Evolutionary conservation across 2,797 vertebrate genomes (phyloP).

Genomic region (Alfaro cultratus): DNA sequence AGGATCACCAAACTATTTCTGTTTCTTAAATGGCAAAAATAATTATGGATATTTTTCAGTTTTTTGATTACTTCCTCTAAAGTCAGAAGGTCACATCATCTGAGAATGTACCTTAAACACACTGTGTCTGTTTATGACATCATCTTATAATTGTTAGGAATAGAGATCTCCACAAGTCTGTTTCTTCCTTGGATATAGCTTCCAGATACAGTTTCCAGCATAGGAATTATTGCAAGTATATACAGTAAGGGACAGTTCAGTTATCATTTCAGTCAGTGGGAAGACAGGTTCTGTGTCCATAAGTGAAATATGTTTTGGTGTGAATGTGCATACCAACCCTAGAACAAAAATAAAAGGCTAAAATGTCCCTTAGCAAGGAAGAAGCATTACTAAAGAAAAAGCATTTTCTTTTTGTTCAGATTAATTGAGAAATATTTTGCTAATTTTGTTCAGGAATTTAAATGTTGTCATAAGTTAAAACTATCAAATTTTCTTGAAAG

Average conservation of each 20-base stretch:
- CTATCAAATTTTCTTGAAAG: background rate
- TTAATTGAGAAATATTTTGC: background rate
- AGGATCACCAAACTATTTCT: background rate
- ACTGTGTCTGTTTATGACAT: background rate
- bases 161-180: background rate
- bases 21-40: background rate
- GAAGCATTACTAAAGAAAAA: background rate
- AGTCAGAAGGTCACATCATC: background rate
- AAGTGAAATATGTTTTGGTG: background rate
- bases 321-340: background rate
- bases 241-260: background rate
- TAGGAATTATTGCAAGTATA: background rate
- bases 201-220: background rate
- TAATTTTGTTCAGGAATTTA: background rate
- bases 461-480: background rate
- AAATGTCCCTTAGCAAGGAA: background rate
- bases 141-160: background rate
- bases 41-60: background rate
- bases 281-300: background rate
- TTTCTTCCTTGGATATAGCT: background rate
- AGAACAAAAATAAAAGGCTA: background rate
- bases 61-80: background rate
- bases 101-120: background rate
- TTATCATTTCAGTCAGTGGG: background rate
- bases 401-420: background rate